These are phyloP conservation scores for Stenurella melanura DNA, from an alignment of 2,888 invertebrate genomes.

Conservation along the genomic window DNA sequence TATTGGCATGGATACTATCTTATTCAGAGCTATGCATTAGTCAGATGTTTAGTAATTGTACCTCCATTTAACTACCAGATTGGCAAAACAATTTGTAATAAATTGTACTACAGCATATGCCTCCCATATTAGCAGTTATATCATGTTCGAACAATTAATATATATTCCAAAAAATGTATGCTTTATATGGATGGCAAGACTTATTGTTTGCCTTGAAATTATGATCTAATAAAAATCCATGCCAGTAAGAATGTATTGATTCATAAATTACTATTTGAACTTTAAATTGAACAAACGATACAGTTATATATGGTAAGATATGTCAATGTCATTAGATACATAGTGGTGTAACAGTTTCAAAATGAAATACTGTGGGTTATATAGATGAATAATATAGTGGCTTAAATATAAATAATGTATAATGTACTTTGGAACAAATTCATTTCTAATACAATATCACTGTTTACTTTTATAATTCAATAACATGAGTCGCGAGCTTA, in stretches of 20 bases:
- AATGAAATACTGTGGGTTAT: constrained; percentile 16
- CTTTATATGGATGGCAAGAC: constrained; percentile 31
- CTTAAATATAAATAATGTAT: too few relatives aligned
- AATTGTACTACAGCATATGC: neutral
- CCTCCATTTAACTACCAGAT: neutral
- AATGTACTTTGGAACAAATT: too few relatives aligned
- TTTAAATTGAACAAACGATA: constrained; percentile 17
- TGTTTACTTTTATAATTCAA: too few relatives aligned
- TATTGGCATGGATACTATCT: neutral
- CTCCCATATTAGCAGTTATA: constrained; percentile 15
- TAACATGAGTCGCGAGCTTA: too few relatives aligned
- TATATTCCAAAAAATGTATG: constrained; percentile 24
- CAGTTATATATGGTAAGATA: constrained; percentile 12
- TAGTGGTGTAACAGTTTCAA: constrained; percentile 3
- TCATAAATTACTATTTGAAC: constrained; percentile 23
- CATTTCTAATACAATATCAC: too few relatives aligned
- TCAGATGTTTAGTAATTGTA: constrained; percentile 8
- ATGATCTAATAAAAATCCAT: constrained; percentile 2
- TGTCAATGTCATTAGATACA: constrained; percentile 22
- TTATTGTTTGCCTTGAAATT: constrained; percentile 29
- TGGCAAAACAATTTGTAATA: constrained; percentile 33
- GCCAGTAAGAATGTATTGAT: constrained; percentile 20
- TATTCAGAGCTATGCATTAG: neutral
- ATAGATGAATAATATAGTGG: neutral
- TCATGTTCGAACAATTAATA: constrained; percentile 32